Conservation (phyloP, 2,888 invertebrate genomes). For the Lasioglossum zephyrum region DNA sequence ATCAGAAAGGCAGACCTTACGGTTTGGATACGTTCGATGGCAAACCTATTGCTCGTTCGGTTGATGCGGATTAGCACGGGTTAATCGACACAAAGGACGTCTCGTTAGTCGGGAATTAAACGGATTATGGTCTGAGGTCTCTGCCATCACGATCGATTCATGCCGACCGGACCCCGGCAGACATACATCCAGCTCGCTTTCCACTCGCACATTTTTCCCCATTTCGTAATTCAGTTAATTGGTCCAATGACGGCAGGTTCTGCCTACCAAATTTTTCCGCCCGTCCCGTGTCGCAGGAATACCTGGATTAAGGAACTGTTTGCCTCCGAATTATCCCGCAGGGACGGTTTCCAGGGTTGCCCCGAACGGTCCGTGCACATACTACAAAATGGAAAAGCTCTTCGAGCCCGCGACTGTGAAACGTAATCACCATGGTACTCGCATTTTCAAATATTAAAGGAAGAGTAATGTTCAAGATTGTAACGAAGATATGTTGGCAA, state of each 20-base stretch:
- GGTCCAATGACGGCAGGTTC: slow-evolving; percentile 25
- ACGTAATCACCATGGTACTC: too few species aligned
- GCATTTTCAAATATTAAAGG: too few species aligned
- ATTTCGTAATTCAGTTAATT: slow-evolving; percentile 63
- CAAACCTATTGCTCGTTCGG: slow-evolving; percentile 51
- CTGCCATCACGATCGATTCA: slow-evolving; percentile 64
- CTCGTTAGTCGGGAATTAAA: slow-evolving; percentile 81
- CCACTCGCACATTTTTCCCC: slow-evolving; percentile 46
- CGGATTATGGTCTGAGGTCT: slow-evolving; percentile 75
- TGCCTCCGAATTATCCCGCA: not conserved
- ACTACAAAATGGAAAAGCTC: not conserved
- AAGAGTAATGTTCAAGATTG: too few species aligned
- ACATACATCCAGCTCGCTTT: slow-evolving; percentile 28
- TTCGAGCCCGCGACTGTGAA: too few species aligned
- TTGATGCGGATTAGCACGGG: slow-evolving; percentile 66
- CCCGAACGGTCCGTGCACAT: not conserved
- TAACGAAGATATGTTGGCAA: too few species aligned
- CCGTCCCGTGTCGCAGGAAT: not conserved
- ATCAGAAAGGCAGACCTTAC: slow-evolving; percentile 61
- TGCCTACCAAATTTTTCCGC: slow-evolving; percentile 5
- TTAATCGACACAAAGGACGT: slow-evolving; percentile 77
- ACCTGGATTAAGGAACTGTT: slow-evolving; percentile 9
- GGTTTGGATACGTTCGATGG: slow-evolving; percentile 51
- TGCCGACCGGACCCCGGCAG: slow-evolving; percentile 23
- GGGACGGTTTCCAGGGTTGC: not conserved